These are phyloP conservation scores for Rhizoglyphus robini DNA, from an alignment of 1,140 invertebrate genomes.

Conservation along the genomic window DNA sequence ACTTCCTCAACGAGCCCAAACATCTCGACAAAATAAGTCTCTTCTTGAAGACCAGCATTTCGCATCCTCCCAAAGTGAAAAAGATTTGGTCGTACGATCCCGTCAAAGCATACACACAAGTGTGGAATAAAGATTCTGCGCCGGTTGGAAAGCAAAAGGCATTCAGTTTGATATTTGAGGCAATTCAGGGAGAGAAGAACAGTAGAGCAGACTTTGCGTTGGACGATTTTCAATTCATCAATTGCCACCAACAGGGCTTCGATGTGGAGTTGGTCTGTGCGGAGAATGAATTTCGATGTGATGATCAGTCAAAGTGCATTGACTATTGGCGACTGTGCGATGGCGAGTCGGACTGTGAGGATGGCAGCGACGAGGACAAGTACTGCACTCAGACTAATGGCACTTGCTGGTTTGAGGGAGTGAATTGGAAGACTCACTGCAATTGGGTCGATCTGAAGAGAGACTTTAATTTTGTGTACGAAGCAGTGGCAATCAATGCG, in stretches of 20 bases:
- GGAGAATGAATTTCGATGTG: background rate
- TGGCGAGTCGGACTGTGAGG: background rate
- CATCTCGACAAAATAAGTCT: background rate
- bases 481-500: background rate
- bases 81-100: slow-evolving; percentile 1
- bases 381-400: slow-evolving; percentile 9
- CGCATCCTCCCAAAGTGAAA: background rate
- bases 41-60: background rate
- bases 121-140: background rate
- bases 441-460: slow-evolving; percentile 1
- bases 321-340: background rate
- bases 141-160: background rate
- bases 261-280: background rate
- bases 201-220: slow-evolving; percentile 8
- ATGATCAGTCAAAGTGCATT: background rate
- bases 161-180: background rate
- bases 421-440: background rate
- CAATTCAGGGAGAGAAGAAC: background rate
- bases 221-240: slow-evolving; percentile 3
- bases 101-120: background rate
- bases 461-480: slow-evolving; percentile 3
- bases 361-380: background rate
- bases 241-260: background rate
- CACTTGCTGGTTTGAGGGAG: background rate
- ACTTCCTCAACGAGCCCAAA: background rate